Evolutionary conservation across 2,113 vertebrate species (phyloP), one percentile per base, ranked within the genome.

Genomic region (Eleginops maclovinus): DNA sequence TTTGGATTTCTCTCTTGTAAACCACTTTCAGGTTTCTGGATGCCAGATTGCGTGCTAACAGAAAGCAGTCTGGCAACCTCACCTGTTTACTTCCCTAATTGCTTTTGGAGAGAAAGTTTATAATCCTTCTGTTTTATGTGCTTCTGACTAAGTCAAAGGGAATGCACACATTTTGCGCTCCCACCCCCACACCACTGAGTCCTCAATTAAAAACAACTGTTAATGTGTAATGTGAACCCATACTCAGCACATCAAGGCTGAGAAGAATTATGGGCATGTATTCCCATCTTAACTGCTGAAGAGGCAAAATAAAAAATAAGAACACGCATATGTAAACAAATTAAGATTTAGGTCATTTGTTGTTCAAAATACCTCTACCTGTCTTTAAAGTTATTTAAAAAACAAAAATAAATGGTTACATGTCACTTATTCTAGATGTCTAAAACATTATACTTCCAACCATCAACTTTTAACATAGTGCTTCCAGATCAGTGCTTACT

Each of bases 111-210:
- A 78, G 85, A 92, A 88, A 86, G 87, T 94, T 93, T 93, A 92
- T 90, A 92, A 94, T 92, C 89, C 84, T 82, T 91, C 86, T 88
- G 80, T 91, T 94, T 95, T 93, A 94, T 92, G 75, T 87, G 90
- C 79, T 86, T 89, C 87, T 94, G 89, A 94, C 87, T 94, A 90
- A 94, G 77, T 55, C 88, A 24, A 69, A 56, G 85, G 80, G 89
- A 95, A 94, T 92, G 90, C 67, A 60, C 51, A 31, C 28, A 84
- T 43, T 88, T 49, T 75, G 44, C 61, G 44, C 24, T 24, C 63
- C 53, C 3, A 19, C 47, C 69, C 46, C 70, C 73, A 61, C n/a
- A 26, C 62, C 41, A 47, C 64, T 73, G 72, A 66, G 76, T 61
- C 61, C 80, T 78, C 89, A 89, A 92, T 92, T 90, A 91, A 87